Base-by-base conservation (phyloP, 2,113 vertebrate species). In the Promerops cafer region DNA sequence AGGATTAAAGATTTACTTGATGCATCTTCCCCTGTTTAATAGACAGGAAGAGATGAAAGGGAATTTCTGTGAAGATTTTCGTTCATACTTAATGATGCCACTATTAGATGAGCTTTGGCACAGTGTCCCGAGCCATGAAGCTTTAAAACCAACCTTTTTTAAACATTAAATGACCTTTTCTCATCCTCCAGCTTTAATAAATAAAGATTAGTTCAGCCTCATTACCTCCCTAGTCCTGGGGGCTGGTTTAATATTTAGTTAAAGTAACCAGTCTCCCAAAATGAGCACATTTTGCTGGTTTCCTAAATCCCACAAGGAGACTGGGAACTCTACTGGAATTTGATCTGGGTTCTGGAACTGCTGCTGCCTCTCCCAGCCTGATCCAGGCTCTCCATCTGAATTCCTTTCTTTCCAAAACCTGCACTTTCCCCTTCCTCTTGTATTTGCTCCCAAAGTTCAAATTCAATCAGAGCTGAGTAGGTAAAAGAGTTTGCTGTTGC, bases 131-230 rank as follows among this genome's bases (percentile, higher is more conserved):
- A 97, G 96, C 93, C 93, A 92, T 92, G 83, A 95, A 97, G 96
- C 95, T 97, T 97, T 96, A 96, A 98, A 97, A 90, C 93, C 26
- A 80, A 95, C 70, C 96, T 97, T 97, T 96, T 97, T 96, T 56
- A 88, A 97, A 97, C 93, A 97, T 97, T 97, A 93, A 98, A 96
- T 98, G 96, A 97, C 96, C 94, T 96, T 98, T 97, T 87, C 97
- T 96, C 82, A 89, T 96, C 95, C 47, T 15, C 90, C 83, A 83
- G 85, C 84, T 96, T 49, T 95, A 90, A 97, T 97, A 97, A 97
- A 97, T 97, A 97, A 97, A 97, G 96, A 80, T 87, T 77, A 94
- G 84, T 83, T 94, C 60, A 40, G 56, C 93, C 94, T 97, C 96
- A 60, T 98, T 97, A 69, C 64, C 28, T 69, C 37, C 19, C 83